Conservation (phyloP, 2,113 vertebrate species). For the Pseudopodoces humilis region DNA sequence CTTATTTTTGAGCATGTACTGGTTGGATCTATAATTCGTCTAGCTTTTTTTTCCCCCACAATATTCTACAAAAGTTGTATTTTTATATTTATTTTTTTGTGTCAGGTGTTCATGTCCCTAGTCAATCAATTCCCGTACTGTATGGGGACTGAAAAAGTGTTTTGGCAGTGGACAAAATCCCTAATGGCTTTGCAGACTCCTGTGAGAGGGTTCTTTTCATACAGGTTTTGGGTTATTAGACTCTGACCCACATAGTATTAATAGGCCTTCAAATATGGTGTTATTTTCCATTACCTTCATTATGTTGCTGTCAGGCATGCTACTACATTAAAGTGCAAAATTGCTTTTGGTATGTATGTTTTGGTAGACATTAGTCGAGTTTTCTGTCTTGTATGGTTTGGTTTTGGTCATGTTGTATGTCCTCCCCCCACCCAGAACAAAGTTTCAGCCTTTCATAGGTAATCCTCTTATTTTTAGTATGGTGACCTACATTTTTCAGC, state of each 20-base stretch:
- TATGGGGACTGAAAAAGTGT: neutral
- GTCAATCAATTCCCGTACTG: neutral
- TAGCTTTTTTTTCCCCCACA: neutral
- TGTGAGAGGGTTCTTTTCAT: neutral
- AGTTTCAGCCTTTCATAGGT: neutral
- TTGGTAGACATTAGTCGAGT: neutral
- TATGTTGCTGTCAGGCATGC: neutral
- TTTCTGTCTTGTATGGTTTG: neutral
- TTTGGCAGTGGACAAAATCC: neutral
- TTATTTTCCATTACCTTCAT: neutral
- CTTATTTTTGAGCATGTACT: neutral
- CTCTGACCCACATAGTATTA: neutral
- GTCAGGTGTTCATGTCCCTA: neutral
- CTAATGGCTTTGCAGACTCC: neutral
- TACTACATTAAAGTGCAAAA: neutral
- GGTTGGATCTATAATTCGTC: neutral
- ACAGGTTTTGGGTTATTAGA: neutral
- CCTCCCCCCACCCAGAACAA: rapidly evolving
- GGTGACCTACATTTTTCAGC: neutral
- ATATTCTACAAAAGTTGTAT: neutral
- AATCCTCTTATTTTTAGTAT: constrained; percentile 19
- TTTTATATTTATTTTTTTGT: neutral
- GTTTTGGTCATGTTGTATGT: neutral
- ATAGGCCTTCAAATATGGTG: neutral
- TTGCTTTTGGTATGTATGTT: neutral